Evolutionary conservation across 2,797 vertebrate genomes (phyloP).

Genomic region (Limosa lapponica): DNA sequence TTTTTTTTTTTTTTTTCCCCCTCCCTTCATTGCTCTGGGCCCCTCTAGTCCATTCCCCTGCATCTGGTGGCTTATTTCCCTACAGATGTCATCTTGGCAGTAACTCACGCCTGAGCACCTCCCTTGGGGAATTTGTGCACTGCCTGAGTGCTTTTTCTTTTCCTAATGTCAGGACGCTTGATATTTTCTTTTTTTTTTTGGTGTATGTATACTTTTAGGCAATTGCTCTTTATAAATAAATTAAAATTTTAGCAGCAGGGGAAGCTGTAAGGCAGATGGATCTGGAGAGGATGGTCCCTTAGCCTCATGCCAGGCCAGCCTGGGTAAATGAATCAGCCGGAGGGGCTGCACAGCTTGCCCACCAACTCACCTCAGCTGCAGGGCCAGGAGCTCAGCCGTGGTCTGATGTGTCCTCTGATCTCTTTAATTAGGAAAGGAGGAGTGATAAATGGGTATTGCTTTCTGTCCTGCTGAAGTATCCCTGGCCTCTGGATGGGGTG

Average conservation of each 20-base stretch:
- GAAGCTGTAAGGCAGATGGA: not conserved
- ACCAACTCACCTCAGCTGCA: not conserved
- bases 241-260: not conserved
- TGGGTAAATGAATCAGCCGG: not conserved
- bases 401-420: not conserved
- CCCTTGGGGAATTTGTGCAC: not conserved
- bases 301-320: not conserved
- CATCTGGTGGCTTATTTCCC: conserved; percentile 26
- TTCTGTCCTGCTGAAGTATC: not conserved
- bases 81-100: conserved; percentile 18
- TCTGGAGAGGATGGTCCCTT: not conserved
- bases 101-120: not conserved
- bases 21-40: not conserved
- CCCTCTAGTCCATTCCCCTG: not conserved
- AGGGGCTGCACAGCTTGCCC: not conserved
- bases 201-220: not conserved
- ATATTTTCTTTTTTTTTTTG: not conserved
- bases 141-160: not conserved
- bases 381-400: not conserved
- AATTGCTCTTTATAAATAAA: not conserved
- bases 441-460: not conserved
- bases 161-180: not conserved
- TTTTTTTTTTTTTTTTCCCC: rapidly evolving
- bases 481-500: not conserved
- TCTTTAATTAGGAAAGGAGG: not conserved